phyloP scores from a whole-genome alignment of 1,140 invertebrate genomes.

The Leptinotarsa undecemlineata region DNA sequence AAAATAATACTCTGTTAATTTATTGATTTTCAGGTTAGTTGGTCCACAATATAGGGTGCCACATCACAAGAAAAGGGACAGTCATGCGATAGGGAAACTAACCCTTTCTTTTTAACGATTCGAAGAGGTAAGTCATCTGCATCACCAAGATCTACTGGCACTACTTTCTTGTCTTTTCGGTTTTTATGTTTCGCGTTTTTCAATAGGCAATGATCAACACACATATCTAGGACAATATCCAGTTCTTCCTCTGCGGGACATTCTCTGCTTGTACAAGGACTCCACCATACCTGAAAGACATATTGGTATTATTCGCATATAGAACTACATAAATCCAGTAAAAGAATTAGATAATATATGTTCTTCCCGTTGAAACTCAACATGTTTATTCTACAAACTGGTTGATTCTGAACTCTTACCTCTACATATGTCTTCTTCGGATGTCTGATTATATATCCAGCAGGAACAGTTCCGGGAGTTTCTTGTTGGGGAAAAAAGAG shows the following conservation, averaged over 20 bases:
- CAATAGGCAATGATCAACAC: conserved; percentile 69
- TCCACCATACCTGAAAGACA: conserved; percentile 64
- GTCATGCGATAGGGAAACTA: background rate
- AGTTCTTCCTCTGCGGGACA: conserved; percentile 73
- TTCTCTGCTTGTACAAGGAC: conserved; percentile 73
- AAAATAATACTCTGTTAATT: background rate
- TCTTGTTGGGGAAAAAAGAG: conserved; percentile 75
- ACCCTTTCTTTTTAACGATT: conserved; percentile 57
- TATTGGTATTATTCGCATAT: background rate
- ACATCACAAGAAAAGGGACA: background rate
- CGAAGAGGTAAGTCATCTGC: conserved; percentile 60
- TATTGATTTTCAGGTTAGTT: no score
- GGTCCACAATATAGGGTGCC: no score
- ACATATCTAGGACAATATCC: conserved; percentile 70
- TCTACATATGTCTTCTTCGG: conserved; percentile 68
- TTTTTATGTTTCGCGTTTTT: conserved; percentile 40
- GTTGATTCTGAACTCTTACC: conserved; percentile 52
- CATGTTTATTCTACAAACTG: background rate
- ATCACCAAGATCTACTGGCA: conserved; percentile 51
- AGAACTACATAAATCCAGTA: background rate
- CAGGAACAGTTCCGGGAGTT: conserved; percentile 70
- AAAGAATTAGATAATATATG: background rate
- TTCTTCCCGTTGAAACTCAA: background rate
- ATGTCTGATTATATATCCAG: conserved; percentile 72
- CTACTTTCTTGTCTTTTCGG: conserved; percentile 25